Percentiles rank a stretch among this genome's conserved stretches.
Conservation (phyloP, 2,797 vertebrate species). For the Neosilurus hyrtlii region DNA sequence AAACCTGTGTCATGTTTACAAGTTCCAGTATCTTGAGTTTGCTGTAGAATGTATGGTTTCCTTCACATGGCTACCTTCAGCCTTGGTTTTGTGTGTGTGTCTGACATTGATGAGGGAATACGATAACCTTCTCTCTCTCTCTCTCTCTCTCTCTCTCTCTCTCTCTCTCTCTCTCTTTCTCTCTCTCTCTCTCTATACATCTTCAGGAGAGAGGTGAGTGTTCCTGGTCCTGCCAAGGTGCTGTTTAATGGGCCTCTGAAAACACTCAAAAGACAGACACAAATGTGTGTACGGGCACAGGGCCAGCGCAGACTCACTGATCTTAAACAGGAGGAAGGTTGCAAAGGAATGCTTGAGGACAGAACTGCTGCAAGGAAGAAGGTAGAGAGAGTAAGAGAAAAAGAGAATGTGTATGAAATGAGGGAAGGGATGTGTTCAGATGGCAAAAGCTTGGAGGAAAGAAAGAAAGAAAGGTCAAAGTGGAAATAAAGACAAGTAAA, state of each 20-base stretch:
- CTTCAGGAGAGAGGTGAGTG: conserved; percentile 79
- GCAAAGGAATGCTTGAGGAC: conserved; percentile 77
- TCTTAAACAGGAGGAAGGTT: conserved; percentile 76
- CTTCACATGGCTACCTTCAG: conserved; percentile 56
- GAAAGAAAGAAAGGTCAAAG: conserved; percentile 37
- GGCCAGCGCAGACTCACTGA: conserved; percentile 78
- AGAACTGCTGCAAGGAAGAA: conserved; percentile 70
- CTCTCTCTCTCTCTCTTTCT: too few relatives aligned
- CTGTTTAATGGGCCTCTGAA: conserved; percentile 87
- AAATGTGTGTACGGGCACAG: conserved; percentile 87
- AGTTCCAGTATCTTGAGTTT: conserved; percentile 64
- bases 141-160: too few relatives aligned
- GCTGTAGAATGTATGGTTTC: conserved; percentile 59
- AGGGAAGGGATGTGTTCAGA: conserved; percentile 40
- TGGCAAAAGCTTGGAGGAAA: conserved; percentile 28
- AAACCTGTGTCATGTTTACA: conserved; percentile 70
- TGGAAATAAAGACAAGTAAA: conserved; percentile 22
- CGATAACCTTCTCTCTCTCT: conserved; percentile 80
- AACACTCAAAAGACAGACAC: conserved; percentile 84
- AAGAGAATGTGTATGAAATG: conserved; percentile 52
- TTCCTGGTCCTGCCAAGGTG: conserved; percentile 84
- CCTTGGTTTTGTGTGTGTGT: conserved; percentile 59
- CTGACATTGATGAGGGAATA: conserved; percentile 82
- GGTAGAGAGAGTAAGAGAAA: conserved; percentile 46
- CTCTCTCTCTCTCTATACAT: conserved; percentile 62